Base-by-base conservation (phyloP, 2,888 invertebrate species). In the Micoletzkya japonica region DNA sequence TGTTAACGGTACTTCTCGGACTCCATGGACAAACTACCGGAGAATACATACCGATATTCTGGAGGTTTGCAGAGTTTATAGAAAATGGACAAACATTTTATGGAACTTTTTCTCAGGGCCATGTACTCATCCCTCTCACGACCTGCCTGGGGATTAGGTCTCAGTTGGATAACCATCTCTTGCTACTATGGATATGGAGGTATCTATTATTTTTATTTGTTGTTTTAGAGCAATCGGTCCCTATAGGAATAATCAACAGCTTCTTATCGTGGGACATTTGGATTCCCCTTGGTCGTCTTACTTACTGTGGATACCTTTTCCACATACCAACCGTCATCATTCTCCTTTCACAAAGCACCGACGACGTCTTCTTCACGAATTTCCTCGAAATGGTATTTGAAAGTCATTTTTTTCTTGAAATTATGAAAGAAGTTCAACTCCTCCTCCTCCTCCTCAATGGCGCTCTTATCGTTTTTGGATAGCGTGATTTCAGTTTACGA, bases 151-250 rank as follows among this genome's bases (percentile, higher is more conserved):
- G 73, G 72, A 17, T 24, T 71, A 2, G 70, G 30, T 14, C 64
- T 76, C 28, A 56, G 70, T 17, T 76, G 77, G 77, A 75, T 76
- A 17, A 58, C 77, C 37, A 37, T 73, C 36, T 64, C 73, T 2
- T 76, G 76, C 61, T 77, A 73, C 56, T 76, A 76, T 49, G 76
- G 76, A 26, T 73, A 75, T 60, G 76, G 76, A 37, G 66, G 66
- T 66, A 10, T n/a, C n/a, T n/a, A n/a, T n/a, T n/a, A n/a, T n/a
- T n/a, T n/a, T 44, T n/a, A 14, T 44, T 44, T 14, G n/a, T 17
- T 54, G 7, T 17, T 10, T 54, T 10, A 54, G 56, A 20, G 24
- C 56, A 17, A 24, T 24, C 56, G n/a, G 10, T 26, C 24, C 56
- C n/a, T 54, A 7, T 20, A 66, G 76, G 76, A 14, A 67, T 70